Evolutionary conservation across 2,888 invertebrate species (phyloP), one percentile per base, ranked within the genome.

Genomic region (Smittia aterrima): DNA sequence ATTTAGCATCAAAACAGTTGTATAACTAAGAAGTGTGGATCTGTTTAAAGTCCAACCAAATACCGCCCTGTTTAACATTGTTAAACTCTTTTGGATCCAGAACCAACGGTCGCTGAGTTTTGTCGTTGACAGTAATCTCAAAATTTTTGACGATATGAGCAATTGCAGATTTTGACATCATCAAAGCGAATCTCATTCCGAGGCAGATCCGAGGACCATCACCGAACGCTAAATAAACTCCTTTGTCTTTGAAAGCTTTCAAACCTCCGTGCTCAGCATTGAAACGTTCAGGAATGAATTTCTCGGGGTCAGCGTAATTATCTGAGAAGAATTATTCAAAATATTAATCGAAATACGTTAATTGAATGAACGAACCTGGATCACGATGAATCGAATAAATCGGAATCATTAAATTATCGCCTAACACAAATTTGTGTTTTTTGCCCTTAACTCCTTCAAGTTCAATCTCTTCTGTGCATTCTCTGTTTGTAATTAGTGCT

Each of bases 351-450:
- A n/a, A n/a, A n/a, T n/a, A n/a, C n/a, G n/a, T n/a, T n/a, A n/a
- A n/a, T n/a, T n/a, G n/a, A n/a, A n/a, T n/a, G n/a, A n/a, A n/a
- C n/a, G 13, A 53, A 9, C 83, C n/a, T n/a, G n/a, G n/a, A n/a
- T n/a, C n/a, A n/a, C n/a, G n/a, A n/a, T 87, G 86, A 11, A 86
- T 24, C 1, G 53, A 64, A 27, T 58, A 75, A 24, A 71, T 27
- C 13, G 75, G 73, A 40, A 75, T 38, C n/a, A 58, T 4, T 18
- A 25, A 25, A 3, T n/a, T 22, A 38, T 40, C 40, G 0, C 40
- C 66, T n/a, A 40, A 47, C 1, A 80, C 77, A 20, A 82, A 71
- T 41, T 24, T 20, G 24, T 74, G 0, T 18, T 47, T 41, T 4
- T 71, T n/a, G 11, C 27, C 47, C 62, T 73, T 75, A 2, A 20